phyloP scores from a whole-genome alignment of 1,140 invertebrate species.

The Drosophila hydei region DNA sequence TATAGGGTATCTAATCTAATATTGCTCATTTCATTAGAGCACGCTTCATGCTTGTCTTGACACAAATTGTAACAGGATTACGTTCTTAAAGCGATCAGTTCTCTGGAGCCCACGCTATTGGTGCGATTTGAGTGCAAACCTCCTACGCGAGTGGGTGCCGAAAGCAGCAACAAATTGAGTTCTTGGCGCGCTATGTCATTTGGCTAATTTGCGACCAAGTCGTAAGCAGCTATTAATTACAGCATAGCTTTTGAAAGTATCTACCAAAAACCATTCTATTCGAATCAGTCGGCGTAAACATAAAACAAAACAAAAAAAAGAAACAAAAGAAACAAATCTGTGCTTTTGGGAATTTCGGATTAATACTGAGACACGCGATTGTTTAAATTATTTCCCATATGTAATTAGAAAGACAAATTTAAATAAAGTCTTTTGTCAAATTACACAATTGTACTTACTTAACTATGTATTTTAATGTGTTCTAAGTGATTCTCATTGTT shows the following conservation, averaged over 20 bases:
- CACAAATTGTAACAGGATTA: slow-evolving; percentile 51
- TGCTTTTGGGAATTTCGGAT: slow-evolving; percentile 52
- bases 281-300: slow-evolving; percentile 33
- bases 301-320: neutral
- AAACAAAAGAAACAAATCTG: slow-evolving; percentile 15
- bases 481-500: slow-evolving; percentile 36
- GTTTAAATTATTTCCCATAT: slow-evolving; percentile 45
- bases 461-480: slow-evolving; percentile 17
- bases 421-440: slow-evolving; percentile 48
- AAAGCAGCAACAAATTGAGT: slow-evolving; percentile 22
- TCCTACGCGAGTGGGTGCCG: slow-evolving; percentile 50
- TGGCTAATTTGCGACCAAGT: slow-evolving; percentile 62
- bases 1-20: too few relatives aligned
- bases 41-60: neutral
- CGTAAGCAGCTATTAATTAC: slow-evolving; percentile 76
- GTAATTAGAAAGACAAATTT: slow-evolving; percentile 49
- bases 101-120: slow-evolving; percentile 22
- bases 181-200: slow-evolving; percentile 59
- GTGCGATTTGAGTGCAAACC: slow-evolving; percentile 32
- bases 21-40: too few relatives aligned
- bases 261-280: slow-evolving; percentile 56
- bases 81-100: slow-evolving; percentile 21
- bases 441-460: slow-evolving; percentile 33
- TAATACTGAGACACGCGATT: slow-evolving; percentile 36
- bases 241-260: slow-evolving; percentile 51